Conservation (phyloP, 2,888 invertebrate genomes). For the Ormyrus nitidulus region DNA sequence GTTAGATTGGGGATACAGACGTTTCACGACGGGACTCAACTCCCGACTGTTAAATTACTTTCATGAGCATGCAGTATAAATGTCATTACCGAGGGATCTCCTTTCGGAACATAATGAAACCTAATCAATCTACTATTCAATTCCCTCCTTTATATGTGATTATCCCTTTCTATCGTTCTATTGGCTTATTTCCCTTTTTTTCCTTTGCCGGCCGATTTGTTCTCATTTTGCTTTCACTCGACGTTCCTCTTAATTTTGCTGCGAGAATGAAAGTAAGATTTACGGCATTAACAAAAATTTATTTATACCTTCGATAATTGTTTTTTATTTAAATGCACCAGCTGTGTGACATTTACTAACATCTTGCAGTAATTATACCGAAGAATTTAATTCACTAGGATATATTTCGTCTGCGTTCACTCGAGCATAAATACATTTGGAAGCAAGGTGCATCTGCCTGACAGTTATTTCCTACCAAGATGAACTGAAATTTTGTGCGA, state of each 20-base stretch:
- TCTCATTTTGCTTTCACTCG: not conserved
- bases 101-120: slow-evolving; percentile 17
- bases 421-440: too few species aligned
- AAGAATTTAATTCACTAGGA: too few species aligned
- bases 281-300: too few species aligned
- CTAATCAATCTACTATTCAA: slow-evolving; percentile 35
- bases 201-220: not conserved
- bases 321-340: too few species aligned
- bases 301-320: too few species aligned
- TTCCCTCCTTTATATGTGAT: slow-evolving; percentile 11
- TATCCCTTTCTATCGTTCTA: not conserved
- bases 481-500: too few species aligned
- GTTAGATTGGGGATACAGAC: not conserved
- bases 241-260: not conserved
- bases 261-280: too few species aligned
- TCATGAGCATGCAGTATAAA: not conserved
- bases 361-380: too few species aligned
- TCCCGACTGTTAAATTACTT: slow-evolving; percentile 19
- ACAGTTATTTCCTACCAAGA: too few species aligned
- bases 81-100: slow-evolving; percentile 7
- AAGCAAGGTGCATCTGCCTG: too few species aligned
- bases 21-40: not conserved
- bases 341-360: too few species aligned
- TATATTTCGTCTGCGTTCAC: too few species aligned
- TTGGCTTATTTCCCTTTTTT: not conserved